Evolutionary conservation across 30 jellyfish, hydroid and myxozoan genomes (phyloP), one percentile per base, ranked within the genome.

Genomic region (Turritopsis rubra): DNA sequence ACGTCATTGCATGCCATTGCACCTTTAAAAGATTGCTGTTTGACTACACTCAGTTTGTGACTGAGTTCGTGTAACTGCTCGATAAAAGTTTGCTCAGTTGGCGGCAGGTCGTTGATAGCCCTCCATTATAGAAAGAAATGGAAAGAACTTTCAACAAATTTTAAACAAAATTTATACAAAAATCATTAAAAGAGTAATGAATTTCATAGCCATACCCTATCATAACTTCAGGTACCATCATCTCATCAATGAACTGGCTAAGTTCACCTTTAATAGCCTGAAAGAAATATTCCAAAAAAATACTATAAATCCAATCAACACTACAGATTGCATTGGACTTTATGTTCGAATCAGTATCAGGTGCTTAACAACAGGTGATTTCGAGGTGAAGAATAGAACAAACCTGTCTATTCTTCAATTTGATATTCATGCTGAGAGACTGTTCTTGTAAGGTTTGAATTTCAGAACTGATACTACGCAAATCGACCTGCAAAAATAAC

Each of bases 1-100:
- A 88, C 99, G 75, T 93, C 99, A 84, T 93, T 88, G 81, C 99
- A 93, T 13, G 99, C 99, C 91, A 89, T 80, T 21, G 99, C 96
- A 78, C 96, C 96, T 84, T 88, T 88, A 75, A 21, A 88, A 20
- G 95, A 75, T 20, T 93, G 99, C 76, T 85, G 96, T 68, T 93
- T 93, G 54, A 93, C 96, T 19, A 93, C 91, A 53, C 86, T 93
- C 26, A 93, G 79, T 79, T 93, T 93, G 89, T 93, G 99, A 60
- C 96, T 83, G 41, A 88, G 89, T 29, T 93, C 99, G 79, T 93
- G 99, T 19, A 93, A 94, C 28, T 93, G 96, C 75, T 93, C 99
- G 22, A 93, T 84, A 68, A 93, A 93, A 26, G 84, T 86, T 80
- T 93, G 99, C 21, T 93, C 97, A 9, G 95, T 88, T 21, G 88